phyloP scores from a whole-genome alignment of 2,113 vertebrate genomes.

The Vidua chalybeata region DNA sequence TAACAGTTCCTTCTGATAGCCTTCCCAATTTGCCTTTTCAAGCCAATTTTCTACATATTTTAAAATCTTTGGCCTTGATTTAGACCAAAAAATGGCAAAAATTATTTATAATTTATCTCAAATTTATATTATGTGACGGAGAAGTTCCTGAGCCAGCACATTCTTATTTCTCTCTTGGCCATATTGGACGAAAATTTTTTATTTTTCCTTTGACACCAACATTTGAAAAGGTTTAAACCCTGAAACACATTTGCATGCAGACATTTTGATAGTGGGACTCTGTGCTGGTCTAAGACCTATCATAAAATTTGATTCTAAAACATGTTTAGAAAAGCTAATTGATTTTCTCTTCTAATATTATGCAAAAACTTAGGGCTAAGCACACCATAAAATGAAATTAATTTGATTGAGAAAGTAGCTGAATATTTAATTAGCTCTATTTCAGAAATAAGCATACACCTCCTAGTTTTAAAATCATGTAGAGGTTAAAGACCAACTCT shows the following conservation, averaged over 20 bases:
- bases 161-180: not conserved
- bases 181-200: rapidly evolving
- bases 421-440: not conserved
- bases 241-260: not conserved
- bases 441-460: not conserved
- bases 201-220: not conserved
- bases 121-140: not conserved
- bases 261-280: not conserved
- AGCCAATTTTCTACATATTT: not conserved
- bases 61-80: not conserved
- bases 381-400: rapidly evolving
- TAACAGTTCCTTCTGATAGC: not conserved
- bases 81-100: not conserved
- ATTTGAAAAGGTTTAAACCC: not conserved
- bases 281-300: not conserved
- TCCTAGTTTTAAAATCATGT: not conserved
- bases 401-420: not conserved
- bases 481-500: not conserved
- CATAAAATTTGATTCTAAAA: not conserved
- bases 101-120: not conserved
- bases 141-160: not conserved
- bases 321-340: not conserved
- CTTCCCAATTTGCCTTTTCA: not conserved
- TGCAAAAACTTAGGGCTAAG: not conserved
- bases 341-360: not conserved